These are phyloP conservation scores for Madoqua kirkii DNA, from an alignment of 2,113 vertebrate genomes.

Conservation along the genomic window DNA sequence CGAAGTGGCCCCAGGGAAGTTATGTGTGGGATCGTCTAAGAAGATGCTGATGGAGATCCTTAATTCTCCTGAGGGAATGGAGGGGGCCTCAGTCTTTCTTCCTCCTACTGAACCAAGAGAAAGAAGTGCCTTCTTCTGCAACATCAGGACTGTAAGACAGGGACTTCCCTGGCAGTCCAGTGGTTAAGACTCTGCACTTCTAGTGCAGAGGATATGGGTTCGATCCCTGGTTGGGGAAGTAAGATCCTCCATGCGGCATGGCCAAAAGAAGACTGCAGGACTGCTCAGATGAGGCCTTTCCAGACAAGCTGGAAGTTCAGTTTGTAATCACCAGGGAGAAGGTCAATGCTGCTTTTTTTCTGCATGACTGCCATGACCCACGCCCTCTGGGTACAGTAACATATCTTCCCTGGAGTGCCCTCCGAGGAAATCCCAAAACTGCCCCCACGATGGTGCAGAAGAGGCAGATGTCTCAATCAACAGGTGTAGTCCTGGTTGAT, in stretches of 20 bases:
- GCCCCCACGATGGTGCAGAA: background rate
- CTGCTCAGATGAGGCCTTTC: background rate
- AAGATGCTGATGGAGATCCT: background rate
- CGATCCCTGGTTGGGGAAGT: background rate
- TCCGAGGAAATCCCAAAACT: background rate
- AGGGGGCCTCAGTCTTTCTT: background rate
- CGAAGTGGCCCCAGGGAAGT: background rate
- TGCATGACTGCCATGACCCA: background rate
- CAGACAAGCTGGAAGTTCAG: background rate
- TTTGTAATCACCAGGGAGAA: background rate
- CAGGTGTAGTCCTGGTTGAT: background rate
- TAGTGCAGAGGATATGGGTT: background rate
- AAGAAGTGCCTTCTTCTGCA: background rate
- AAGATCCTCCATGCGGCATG: background rate
- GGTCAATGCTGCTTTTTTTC: accelerated
- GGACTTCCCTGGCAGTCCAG: background rate
- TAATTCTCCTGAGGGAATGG: background rate
- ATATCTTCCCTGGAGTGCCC: too few species aligned
- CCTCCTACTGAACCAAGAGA: background rate
- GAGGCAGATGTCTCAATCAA: background rate
- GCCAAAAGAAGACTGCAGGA: background rate
- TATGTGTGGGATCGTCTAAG: background rate
- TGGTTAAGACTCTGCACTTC: background rate
- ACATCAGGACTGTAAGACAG: background rate
- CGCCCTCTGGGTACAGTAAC: background rate